Conservation (phyloP, 2,888 invertebrate genomes). For the Lissonota sp. region DNA sequence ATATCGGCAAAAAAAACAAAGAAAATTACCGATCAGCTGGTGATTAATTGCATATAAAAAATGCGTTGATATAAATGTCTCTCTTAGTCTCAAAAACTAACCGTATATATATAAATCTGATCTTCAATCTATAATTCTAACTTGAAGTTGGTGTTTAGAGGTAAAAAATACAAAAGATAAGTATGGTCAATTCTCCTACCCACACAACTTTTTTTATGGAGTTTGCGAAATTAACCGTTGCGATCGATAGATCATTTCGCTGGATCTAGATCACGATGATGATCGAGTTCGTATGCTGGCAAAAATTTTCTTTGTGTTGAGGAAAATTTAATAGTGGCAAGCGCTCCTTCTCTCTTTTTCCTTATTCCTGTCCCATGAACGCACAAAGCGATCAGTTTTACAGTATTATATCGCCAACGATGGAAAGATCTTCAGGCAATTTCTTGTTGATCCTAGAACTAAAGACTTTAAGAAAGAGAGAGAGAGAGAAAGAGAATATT, state of each 20-base stretch:
- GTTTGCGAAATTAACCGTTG: neutral
- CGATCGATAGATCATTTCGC: neutral
- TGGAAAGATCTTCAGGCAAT: constrained; percentile 47
- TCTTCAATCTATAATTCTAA: no score
- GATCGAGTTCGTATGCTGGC: neutral
- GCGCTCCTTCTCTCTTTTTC: constrained; percentile 8
- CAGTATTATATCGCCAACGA: constrained; percentile 18
- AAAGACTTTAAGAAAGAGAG: neutral
- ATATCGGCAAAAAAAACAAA: no score
- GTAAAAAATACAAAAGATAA: no score
- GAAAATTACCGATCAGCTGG: no score
- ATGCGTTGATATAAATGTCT: no score
- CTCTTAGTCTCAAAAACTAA: no score
- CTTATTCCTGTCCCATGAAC: constrained; percentile 8
- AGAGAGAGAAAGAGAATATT: constrained; percentile 1
- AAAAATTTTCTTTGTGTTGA: constrained; percentile 18
- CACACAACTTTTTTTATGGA: no score
- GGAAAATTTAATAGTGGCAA: constrained; percentile 14
- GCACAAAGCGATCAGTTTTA: constrained; percentile 25
- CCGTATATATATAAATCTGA: no score
- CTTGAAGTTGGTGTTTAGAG: no score
- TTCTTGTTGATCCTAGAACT: constrained; percentile 43
- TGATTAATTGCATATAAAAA: no score
- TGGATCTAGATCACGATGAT: neutral
- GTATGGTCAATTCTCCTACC: neutral